Evolutionary conservation across 2,797 vertebrate genomes (phyloP).

Genomic region (Pseudomugil gertrudae): DNA sequence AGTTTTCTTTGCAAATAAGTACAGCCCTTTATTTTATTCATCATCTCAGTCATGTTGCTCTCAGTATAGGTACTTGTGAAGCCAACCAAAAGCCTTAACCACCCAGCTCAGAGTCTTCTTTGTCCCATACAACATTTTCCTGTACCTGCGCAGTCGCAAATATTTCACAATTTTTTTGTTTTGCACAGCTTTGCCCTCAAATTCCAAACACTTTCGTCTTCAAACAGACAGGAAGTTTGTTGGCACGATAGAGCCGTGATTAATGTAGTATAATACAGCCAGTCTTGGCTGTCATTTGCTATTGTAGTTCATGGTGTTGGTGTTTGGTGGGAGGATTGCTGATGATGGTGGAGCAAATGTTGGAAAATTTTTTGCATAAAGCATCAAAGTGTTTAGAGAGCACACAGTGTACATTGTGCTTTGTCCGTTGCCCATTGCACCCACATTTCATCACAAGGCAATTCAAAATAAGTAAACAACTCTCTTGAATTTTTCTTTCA

Average conservation of each 20-base stretch:
- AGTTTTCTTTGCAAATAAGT: conserved; percentile 65
- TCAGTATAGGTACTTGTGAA: conserved; percentile 39
- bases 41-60: conserved; percentile 64
- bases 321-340: conserved; percentile 63
- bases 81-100: conserved; percentile 22
- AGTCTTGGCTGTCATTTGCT: conserved; percentile 38
- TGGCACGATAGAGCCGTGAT: conserved; percentile 29
- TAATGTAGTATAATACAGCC: conserved; percentile 33
- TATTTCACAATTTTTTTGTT: conserved; percentile 32
- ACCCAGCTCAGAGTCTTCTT: conserved; percentile 30
- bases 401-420: conserved; percentile 55
- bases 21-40: conserved; percentile 59
- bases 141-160: conserved; percentile 38
- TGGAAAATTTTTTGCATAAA: conserved; percentile 34
- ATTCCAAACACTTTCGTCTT: conserved; percentile 31
- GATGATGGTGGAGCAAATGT: conserved; percentile 50
- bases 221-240: conserved; percentile 36
- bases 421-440: conserved; percentile 54
- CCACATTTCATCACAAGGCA: conserved; percentile 71
- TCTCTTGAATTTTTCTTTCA: conserved; percentile 36
- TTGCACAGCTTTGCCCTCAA: conserved; percentile 6
- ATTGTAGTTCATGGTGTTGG: conserved; percentile 46
- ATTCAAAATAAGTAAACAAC: conserved; percentile 63
- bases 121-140: conserved; percentile 5
- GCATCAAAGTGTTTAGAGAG: conserved; percentile 53